These are phyloP conservation scores for Tarsius wallacei DNA, from an alignment of 2,797 vertebrate species.

Conservation along the genomic window DNA sequence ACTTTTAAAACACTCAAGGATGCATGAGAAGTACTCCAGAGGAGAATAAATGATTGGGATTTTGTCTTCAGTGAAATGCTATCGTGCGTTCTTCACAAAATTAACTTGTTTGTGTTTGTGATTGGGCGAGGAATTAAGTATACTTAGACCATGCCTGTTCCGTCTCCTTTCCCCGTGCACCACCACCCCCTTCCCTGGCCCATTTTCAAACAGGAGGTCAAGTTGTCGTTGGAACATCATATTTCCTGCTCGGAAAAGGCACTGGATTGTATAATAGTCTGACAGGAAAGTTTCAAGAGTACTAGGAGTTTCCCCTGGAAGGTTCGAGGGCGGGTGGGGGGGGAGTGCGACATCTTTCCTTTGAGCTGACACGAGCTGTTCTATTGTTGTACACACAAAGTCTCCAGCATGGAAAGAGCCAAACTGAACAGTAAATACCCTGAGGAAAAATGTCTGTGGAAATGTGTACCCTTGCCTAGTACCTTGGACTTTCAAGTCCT, in stretches of 20 bases:
- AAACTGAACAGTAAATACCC: constrained; percentile 69
- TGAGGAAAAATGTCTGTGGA: constrained; percentile 65
- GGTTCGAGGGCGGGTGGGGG: background rate
- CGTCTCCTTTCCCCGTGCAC: background rate
- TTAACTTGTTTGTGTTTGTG: constrained; percentile 86
- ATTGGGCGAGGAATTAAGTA: constrained; percentile 80
- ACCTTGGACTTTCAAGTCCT: constrained; percentile 17
- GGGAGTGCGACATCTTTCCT: constrained; percentile 55
- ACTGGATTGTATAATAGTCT: constrained; percentile 76
- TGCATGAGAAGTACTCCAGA: constrained; percentile 82
- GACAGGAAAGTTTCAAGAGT: constrained; percentile 80
- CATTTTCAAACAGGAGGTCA: constrained; percentile 87
- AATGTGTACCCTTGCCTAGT: background rate
- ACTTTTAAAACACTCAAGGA: constrained; percentile 88
- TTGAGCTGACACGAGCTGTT: constrained; percentile 32
- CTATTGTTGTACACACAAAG: constrained; percentile 64
- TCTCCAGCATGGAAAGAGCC: constrained; percentile 64
- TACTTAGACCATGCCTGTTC: constrained; percentile 6
- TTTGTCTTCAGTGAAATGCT: constrained; percentile 87
- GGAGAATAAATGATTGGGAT: constrained; percentile 84
- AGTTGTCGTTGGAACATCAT: constrained; percentile 89
- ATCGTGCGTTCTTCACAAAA: constrained; percentile 87
- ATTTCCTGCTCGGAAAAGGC: constrained; percentile 89
- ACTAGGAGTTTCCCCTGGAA: constrained; percentile 79
- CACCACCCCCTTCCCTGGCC: background rate